These are phyloP conservation scores for Parnassius apollo DNA, from an alignment of 2,888 invertebrate species.

Conservation along the genomic window DNA sequence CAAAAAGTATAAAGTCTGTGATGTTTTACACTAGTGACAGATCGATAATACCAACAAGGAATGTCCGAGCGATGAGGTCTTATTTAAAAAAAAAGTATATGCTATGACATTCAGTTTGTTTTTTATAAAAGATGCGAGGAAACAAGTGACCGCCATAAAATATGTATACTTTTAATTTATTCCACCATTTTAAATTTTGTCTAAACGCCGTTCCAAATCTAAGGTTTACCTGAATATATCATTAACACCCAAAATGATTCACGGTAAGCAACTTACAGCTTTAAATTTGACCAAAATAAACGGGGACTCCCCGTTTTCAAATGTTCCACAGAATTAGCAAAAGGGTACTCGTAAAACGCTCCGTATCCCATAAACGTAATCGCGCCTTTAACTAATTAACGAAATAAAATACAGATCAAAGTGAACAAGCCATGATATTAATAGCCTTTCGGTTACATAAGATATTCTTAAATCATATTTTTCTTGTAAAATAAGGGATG, in stretches of 20 bases:
- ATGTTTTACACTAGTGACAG: too few relatives aligned
- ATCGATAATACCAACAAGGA: too few relatives aligned
- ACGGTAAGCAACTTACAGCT: not conserved
- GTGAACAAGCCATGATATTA: not conserved
- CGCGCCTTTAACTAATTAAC: not conserved
- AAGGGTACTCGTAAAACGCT: conserved; percentile 8
- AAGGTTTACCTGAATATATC: not conserved
- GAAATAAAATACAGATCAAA: not conserved
- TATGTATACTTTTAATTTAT: too few relatives aligned
- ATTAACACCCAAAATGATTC: conserved; percentile 3
- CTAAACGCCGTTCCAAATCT: not conserved
- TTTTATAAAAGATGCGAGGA: too few relatives aligned
- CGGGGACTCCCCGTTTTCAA: not conserved
- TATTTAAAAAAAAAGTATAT: too few relatives aligned
- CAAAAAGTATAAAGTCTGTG: too few relatives aligned
- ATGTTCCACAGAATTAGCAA: conserved; percentile 10
- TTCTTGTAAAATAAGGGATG: too few relatives aligned
- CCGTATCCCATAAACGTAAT: not conserved
- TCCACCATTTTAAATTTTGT: not conserved
- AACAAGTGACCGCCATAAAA: too few relatives aligned
- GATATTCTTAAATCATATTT: too few relatives aligned
- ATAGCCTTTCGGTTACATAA: too few relatives aligned
- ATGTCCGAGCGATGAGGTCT: too few relatives aligned
- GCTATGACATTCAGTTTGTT: too few relatives aligned
- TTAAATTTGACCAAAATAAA: conserved; percentile 10